These are phyloP conservation scores for Glyphotaelius pellucidus DNA, from an alignment of 2,888 invertebrate genomes.

Conservation along the genomic window DNA sequence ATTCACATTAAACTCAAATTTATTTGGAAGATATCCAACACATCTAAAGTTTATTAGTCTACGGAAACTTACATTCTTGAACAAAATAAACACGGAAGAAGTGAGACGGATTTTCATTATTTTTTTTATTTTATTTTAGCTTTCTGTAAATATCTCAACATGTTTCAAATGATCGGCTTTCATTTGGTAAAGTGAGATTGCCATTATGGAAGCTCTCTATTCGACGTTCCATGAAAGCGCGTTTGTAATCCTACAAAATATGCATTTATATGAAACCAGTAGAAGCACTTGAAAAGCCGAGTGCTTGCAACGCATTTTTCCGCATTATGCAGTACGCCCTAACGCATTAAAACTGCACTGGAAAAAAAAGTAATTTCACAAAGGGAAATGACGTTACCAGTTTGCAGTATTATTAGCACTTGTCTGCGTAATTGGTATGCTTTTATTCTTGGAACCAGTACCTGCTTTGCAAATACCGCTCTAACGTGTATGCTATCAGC, in stretches of 20 bases:
- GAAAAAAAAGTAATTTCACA: constrained; percentile 24
- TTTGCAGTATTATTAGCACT: background rate
- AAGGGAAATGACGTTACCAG: constrained; percentile 26
- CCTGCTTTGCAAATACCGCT: background rate
- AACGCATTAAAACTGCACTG: constrained; percentile 16
- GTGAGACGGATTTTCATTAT: too few species aligned
- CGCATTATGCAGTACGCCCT: background rate
- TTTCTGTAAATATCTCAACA: too few species aligned
- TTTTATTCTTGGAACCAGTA: background rate
- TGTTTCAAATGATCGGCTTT: too few species aligned
- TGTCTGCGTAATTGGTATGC: background rate
- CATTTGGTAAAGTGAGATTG: background rate
- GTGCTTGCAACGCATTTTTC: constrained; percentile 11
- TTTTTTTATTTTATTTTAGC: background rate
- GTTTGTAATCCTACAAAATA: background rate
- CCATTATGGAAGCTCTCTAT: background rate
- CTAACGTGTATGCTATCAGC: background rate
- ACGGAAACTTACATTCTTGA: too few species aligned
- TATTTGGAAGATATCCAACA: too few species aligned
- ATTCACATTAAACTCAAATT: too few species aligned
- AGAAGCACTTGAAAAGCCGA: background rate
- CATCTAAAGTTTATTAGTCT: too few species aligned
- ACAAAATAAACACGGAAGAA: too few species aligned
- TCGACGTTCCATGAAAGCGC: background rate
- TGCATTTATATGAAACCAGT: background rate